A percentile compares a stretch with the other conserved stretches of the same genome.
Conservation (phyloP, 2,113 vertebrate genomes). For the Strigops habroptila region DNA sequence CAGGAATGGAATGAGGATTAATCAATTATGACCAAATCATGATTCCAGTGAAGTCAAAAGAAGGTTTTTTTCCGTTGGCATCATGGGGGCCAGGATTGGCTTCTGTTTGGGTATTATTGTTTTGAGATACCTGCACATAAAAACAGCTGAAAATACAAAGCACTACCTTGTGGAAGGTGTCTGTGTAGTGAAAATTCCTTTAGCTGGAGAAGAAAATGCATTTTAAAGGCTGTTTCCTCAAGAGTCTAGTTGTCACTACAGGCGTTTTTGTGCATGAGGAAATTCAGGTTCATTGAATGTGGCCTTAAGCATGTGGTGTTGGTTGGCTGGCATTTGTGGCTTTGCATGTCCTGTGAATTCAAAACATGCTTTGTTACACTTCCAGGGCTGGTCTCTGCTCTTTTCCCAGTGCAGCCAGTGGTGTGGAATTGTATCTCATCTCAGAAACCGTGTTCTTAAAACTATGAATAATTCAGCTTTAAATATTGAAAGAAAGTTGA, state of each 20-base stretch:
- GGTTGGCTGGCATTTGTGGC: not conserved
- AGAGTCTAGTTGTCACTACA: not conserved
- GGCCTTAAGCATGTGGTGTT: not conserved
- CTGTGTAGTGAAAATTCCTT: not conserved
- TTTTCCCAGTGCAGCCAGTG: not conserved
- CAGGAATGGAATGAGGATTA: constrained; percentile 31
- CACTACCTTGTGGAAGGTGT: not conserved
- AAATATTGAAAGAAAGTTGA: not conserved
- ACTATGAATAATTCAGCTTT: not conserved
- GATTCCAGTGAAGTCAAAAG: not conserved
- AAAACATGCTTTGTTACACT: not conserved
- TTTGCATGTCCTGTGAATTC: constrained; percentile 14
- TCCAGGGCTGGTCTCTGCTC: not conserved
- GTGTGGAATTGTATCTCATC: not conserved
- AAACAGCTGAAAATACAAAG: not conserved
- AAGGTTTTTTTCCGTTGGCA: not conserved
- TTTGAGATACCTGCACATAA: not conserved
- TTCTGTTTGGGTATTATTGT: not conserved
- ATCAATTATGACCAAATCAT: not conserved
- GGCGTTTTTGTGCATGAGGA: not conserved
- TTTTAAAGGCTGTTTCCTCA: not conserved
- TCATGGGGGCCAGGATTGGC: not conserved
- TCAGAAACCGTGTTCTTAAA: not conserved
- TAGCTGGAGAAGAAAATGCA: not conserved
- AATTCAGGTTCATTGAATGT: not conserved